phyloP scores from a whole-genome alignment of 1,140 invertebrate genomes.

The Nebria ingens region DNA sequence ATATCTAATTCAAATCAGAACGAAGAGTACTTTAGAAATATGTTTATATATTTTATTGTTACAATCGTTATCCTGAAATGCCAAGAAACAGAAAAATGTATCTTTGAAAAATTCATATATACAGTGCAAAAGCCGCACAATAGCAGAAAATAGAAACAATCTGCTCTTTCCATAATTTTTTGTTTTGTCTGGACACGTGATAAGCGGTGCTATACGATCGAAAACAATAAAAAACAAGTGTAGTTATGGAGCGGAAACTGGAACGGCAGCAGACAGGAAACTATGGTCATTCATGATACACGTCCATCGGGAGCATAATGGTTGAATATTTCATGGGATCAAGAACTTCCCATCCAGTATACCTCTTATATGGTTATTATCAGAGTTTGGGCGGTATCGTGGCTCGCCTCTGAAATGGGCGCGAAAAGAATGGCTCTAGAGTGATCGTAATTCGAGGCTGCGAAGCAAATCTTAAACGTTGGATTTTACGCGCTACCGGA shows the following conservation, averaged over 20 bases:
- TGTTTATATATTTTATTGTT: neutral
- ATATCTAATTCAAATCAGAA: neutral
- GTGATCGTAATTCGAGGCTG: too few species aligned
- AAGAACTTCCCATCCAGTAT: neutral
- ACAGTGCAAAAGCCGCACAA: neutral
- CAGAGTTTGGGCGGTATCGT: too few species aligned
- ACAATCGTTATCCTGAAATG: neutral
- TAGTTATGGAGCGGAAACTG: constrained; percentile 23
- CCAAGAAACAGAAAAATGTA: neutral
- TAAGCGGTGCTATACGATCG: neutral
- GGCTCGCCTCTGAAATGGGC: too few species aligned
- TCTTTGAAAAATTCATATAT: neutral
- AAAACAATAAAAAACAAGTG: constrained; percentile 16
- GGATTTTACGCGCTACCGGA: too few species aligned
- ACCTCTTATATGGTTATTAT: constrained; percentile 5
- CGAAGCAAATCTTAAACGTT: too few species aligned
- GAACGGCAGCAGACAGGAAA: constrained; percentile 20
- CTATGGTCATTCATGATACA: constrained; percentile 22
- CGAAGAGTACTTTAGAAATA: neutral
- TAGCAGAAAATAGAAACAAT: neutral
- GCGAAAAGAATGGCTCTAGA: too few species aligned
- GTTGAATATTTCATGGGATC: constrained; percentile 22
- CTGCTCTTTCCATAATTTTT: neutral
- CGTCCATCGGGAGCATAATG: constrained; percentile 10
- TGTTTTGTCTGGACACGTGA: neutral